Evolutionary conservation across 2,797 vertebrate genomes (phyloP), one percentile per base, ranked within the genome.

Genomic region (Anabas testudineus): DNA sequence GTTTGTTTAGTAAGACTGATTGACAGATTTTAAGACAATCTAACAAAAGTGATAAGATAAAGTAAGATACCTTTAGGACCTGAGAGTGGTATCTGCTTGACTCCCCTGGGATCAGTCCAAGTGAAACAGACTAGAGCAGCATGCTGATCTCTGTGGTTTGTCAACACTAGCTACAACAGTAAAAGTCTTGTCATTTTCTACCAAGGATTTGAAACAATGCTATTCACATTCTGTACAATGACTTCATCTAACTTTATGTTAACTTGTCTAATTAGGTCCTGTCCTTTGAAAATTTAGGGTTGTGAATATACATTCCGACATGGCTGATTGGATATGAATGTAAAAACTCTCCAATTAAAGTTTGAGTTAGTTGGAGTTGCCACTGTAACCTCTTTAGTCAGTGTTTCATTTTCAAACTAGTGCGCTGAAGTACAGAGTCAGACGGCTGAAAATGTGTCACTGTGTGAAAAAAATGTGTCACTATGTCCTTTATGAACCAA

Each of bases 291-390:
- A 24, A 24, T 24, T 2, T 2, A 24, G 24, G 24, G n/a, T n/a
- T 24, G 24, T 2, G 24, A 24, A 4, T 24, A 24, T 24, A 24
- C 24, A 24, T 24, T 24, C 24, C 24, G 24, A 24, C 24, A 24
- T 2, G 24, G 24, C 4, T 24, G 24, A n/a, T 30, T 5, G 24
- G 14, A 43, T 32, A 10, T 18, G 32, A 12, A 39, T 46, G 6
- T 56, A 37, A 15, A 67, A 42, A 47, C 13, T 63, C 39, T 18
- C 46, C 32, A 46, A 64, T 46, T 58, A 41, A 55, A 56, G 22
- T 14, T n/a, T 30, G 9, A 28, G n/a, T n/a, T n/a, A n/a, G n/a
- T n/a, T n/a, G n/a, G 19, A 36, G 48, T 28, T n/a, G 2, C 8
- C 46, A 14, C 41, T 51, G 43, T 43, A 9, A 56, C 32, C 52